These are phyloP conservation scores for Actenoides lindsayi DNA, from an alignment of 2,113 vertebrate species.

Conservation along the genomic window DNA sequence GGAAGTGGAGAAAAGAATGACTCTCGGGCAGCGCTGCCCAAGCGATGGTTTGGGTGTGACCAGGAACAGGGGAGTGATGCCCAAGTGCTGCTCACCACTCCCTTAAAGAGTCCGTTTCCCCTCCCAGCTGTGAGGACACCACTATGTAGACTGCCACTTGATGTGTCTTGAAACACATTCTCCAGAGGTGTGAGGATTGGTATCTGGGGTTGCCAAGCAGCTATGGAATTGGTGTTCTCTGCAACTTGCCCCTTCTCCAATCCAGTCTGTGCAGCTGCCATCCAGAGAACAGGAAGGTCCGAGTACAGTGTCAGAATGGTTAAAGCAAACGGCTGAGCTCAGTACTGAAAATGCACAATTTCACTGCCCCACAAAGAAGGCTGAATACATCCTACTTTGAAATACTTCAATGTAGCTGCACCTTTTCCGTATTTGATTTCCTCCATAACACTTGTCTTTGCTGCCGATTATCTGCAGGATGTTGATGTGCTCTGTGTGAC, in stretches of 20 bases:
- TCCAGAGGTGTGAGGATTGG: not conserved
- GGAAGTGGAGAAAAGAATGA: not conserved
- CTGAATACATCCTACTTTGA: not conserved
- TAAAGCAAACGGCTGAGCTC: not conserved
- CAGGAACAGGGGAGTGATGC: not conserved
- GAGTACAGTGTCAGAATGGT: not conserved
- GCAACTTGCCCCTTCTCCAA: not conserved
- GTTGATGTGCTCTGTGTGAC: not conserved
- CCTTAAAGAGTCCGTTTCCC: not conserved
- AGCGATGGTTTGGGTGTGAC: not conserved
- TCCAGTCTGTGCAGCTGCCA: not conserved
- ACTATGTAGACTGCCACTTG: not conserved
- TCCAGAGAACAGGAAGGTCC: not conserved
- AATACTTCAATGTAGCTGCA: not conserved
- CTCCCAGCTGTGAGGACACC: not conserved
- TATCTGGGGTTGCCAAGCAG: not conserved
- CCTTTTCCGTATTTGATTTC: not conserved
- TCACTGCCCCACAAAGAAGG: not conserved
- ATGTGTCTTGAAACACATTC: not conserved
- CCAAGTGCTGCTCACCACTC: not conserved
- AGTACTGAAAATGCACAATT: not conserved
- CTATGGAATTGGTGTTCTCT: not conserved
- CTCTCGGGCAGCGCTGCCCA: not conserved
- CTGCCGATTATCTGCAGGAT: not conserved
- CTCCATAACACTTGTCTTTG: not conserved